phyloP scores from a whole-genome alignment of 2,888 invertebrate genomes.

The Sylvicola fuscatus region DNA sequence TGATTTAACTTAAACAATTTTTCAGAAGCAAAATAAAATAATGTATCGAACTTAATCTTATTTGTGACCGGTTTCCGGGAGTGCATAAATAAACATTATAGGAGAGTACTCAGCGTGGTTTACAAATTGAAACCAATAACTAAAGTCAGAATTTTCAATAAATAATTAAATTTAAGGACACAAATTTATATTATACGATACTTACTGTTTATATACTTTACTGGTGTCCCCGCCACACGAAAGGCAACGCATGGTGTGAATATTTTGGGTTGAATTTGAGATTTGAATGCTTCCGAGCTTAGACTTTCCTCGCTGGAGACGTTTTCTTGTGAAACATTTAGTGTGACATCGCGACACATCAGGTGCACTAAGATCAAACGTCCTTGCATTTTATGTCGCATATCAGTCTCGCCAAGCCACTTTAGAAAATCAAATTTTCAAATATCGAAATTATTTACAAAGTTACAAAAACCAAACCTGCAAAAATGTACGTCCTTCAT shows the following conservation, averaged over 20 bases:
- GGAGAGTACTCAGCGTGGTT: no score
- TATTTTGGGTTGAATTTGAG: constrained; percentile 30
- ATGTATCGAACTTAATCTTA: no score
- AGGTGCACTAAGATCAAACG: constrained; percentile 60
- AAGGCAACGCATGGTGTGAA: constrained; percentile 75
- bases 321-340: constrained; percentile 26
- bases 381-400: constrained; percentile 57
- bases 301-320: constrained; percentile 12
- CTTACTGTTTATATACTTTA: constrained; percentile 40
- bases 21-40: no score
- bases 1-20: no score
- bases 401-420: constrained; percentile 69
- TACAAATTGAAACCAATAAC: no score
- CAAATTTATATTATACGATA: constrained; percentile 21
- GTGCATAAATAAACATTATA: no score
- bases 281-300: neutral
- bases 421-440: constrained; percentile 20
- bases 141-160: neutral
- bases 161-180: constrained; percentile 1
- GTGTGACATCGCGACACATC: constrained; percentile 51
- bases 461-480: constrained; percentile 50
- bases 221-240: constrained; percentile 63
- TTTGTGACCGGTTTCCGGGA: no score
- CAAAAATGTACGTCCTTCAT: constrained; percentile 61
- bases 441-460: constrained; percentile 1